These are phyloP conservation scores for Clarias macrocephalus DNA, from an alignment of 2,113 vertebrate species.

Conservation along the genomic window DNA sequence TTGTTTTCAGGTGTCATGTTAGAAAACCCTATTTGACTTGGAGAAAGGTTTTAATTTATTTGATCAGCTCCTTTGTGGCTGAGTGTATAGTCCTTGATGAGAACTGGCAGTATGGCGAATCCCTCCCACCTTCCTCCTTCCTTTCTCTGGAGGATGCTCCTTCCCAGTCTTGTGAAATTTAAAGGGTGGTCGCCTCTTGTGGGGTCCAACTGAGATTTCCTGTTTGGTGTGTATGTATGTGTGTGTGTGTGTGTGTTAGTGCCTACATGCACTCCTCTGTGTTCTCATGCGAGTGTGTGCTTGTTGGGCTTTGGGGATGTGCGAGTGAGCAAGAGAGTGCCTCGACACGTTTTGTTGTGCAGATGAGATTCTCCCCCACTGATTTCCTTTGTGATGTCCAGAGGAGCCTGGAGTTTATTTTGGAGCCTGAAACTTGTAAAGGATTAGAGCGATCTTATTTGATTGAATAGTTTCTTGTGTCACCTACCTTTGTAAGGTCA, in stretches of 20 bases:
- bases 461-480: not conserved
- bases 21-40: not conserved
- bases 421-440: not conserved
- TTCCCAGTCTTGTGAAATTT: slow-evolving; percentile 45
- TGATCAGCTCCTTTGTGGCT: not conserved
- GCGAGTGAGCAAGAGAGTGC: not conserved
- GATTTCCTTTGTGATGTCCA: slow-evolving; percentile 16
- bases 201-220: slow-evolving; percentile 45
- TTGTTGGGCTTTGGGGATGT: not conserved
- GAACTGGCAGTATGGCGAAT: not conserved
- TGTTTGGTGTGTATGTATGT: slow-evolving; percentile 29
- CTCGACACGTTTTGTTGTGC: slow-evolving; percentile 28
- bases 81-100: not conserved
- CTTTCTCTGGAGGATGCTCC: slow-evolving; percentile 25
- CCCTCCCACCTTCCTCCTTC: not conserved
- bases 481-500: not conserved
- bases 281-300: slow-evolving; percentile 20
- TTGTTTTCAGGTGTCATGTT: slow-evolving; percentile 17
- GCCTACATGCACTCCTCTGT: slow-evolving; percentile 16
- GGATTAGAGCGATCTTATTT: not conserved
- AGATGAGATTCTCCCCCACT: slow-evolving; percentile 34
- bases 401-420: slow-evolving; percentile 2
- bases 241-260: not conserved
- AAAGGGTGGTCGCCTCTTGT: slow-evolving; percentile 40
- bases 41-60: slow-evolving; percentile 2